These are phyloP conservation scores for Mormyrops boulengeri DNA, from an alignment of 2,797 vertebrate genomes.

Conservation along the genomic window DNA sequence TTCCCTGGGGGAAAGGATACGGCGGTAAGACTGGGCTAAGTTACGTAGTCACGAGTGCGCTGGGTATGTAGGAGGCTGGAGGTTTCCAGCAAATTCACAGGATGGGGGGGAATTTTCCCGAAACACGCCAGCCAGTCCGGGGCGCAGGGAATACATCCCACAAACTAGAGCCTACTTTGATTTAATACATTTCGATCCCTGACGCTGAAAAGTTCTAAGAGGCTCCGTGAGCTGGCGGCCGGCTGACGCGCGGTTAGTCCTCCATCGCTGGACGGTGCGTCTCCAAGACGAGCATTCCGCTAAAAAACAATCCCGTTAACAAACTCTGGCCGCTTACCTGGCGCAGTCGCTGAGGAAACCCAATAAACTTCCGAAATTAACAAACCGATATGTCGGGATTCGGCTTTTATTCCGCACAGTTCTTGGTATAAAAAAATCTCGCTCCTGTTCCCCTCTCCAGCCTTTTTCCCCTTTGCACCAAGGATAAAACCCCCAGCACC, in stretches of 20 bases:
- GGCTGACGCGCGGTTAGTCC: constrained; percentile 32
- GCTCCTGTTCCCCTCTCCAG: constrained; percentile 34
- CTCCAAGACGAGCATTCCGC: constrained; percentile 48
- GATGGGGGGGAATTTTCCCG: neutral
- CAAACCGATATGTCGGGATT: constrained; percentile 31
- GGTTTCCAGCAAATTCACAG: neutral
- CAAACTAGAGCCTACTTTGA: neutral
- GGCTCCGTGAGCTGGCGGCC: constrained; percentile 10
- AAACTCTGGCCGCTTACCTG: constrained; percentile 47
- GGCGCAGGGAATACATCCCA: neutral
- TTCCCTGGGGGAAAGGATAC: neutral
- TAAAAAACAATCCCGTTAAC: constrained; percentile 6
- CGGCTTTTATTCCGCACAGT: constrained; percentile 22
- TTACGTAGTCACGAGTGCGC: neutral
- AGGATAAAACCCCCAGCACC: constrained; percentile 60
- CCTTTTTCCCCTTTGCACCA: constrained; percentile 59
- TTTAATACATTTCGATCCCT: neutral
- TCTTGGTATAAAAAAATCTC: constrained; percentile 20
- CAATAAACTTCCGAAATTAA: constrained; percentile 17
- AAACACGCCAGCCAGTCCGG: neutral
- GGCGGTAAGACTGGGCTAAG: neutral
- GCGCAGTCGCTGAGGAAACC: constrained; percentile 33
- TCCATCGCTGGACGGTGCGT: constrained; percentile 61
- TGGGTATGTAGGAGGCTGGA: neutral
- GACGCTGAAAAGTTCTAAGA: neutral